phyloP scores from a whole-genome alignment of 2,888 invertebrate genomes.

The Caenorhabditis japonica region DNA sequence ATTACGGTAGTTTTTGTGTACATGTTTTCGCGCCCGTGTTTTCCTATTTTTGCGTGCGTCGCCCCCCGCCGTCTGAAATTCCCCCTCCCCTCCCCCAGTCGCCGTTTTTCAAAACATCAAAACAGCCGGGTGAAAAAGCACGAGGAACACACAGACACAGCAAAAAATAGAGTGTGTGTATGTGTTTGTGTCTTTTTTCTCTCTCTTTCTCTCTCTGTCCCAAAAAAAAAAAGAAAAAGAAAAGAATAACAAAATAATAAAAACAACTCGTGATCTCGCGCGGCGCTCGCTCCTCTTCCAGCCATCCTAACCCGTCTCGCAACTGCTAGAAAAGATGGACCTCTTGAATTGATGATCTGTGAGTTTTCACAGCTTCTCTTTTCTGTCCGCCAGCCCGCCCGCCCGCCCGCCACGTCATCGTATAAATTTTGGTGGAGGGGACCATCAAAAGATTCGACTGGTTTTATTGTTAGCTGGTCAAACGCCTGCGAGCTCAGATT shows the following conservation, averaged over 20 bases:
- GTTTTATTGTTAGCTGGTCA: too few species aligned
- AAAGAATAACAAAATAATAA: constrained; percentile 51
- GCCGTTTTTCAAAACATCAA: constrained; percentile 21
- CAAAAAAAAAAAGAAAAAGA: constrained; percentile 30
- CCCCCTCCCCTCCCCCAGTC: too few species aligned
- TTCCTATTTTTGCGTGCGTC: constrained; percentile 6
- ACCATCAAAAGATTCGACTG: too few species aligned
- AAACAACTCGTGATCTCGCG: constrained; percentile 47
- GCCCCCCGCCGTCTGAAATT: constrained; percentile 19
- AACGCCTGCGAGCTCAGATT: too few species aligned
- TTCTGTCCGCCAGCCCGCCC: not conserved
- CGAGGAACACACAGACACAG: constrained; percentile 25
- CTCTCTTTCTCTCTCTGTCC: constrained; percentile 10
- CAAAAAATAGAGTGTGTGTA: constrained; percentile 15
- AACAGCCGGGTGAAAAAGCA: constrained; percentile 25
- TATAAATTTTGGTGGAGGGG: not conserved
- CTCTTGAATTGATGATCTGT: too few species aligned
- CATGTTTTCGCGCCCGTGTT: constrained; percentile 34
- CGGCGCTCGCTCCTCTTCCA: constrained; percentile 1
- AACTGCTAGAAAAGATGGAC: too few species aligned
- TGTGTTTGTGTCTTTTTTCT: too few species aligned
- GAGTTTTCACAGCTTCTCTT: constrained; percentile 13
- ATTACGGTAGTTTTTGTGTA: constrained; percentile 34
- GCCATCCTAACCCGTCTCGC: too few species aligned
- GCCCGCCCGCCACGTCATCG: constrained; percentile 27